Conservation (phyloP, 1,140 invertebrate species). For the Bombus confusus region DNA sequence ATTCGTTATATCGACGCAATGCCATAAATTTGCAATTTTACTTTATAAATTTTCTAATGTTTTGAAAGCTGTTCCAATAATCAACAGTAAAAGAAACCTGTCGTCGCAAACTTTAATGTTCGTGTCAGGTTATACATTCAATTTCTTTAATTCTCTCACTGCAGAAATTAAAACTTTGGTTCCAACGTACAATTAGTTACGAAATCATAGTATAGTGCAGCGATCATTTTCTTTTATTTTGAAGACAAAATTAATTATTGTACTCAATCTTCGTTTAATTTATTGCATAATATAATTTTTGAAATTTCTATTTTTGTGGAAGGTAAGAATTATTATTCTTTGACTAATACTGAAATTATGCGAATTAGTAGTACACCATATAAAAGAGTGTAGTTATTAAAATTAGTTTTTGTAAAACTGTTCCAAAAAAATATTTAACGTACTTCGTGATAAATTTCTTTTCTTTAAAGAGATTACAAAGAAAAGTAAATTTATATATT, state of each 20-base stretch:
- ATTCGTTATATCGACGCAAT: conserved; percentile 65
- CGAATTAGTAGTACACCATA: not conserved
- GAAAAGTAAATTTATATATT: not conserved
- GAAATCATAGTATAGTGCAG: not conserved
- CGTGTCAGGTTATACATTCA: not conserved
- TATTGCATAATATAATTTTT: not conserved
- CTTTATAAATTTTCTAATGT: conserved; percentile 19
- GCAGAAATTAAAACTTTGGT: conserved; percentile 15
- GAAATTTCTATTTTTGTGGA: not conserved
- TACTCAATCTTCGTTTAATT: not conserved
- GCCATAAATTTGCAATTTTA: conserved; percentile 45
- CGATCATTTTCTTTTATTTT: not conserved
- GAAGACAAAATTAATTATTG: not conserved
- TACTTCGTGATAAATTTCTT: not conserved
- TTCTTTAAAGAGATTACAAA: not conserved
- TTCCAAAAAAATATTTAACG: not conserved
- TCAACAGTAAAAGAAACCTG: not conserved
- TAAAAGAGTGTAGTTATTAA: not conserved
- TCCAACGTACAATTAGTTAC: conserved; percentile 8
- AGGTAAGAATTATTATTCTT: not conserved
- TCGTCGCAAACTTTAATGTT: conserved; percentile 9
- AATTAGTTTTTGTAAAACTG: not conserved
- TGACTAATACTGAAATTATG: conserved; percentile 8
- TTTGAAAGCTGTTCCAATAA: conserved; percentile 16
- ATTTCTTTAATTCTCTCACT: not conserved